Evolutionary conservation across 2,888 invertebrate genomes (phyloP).

Genomic region (Monopis laevigella): DNA sequence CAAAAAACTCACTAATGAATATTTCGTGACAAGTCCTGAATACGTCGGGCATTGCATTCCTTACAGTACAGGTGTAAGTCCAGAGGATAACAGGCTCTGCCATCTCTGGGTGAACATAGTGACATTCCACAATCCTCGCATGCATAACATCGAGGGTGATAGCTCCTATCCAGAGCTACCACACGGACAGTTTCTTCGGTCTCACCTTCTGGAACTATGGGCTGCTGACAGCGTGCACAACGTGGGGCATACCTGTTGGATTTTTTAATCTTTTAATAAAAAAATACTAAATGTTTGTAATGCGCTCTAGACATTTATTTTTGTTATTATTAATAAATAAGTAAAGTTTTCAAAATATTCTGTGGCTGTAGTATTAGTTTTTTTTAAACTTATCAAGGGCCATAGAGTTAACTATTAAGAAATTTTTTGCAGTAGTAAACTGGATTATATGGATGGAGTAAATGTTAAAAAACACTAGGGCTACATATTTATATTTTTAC

Average conservation of each 20-base stretch:
- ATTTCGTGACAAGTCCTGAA: slow-evolving; percentile 84
- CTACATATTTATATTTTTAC: too few species aligned
- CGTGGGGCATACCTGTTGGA: slow-evolving; percentile 89
- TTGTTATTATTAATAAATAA: too few species aligned
- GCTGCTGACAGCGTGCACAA: slow-evolving; percentile 94
- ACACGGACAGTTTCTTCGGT: slow-evolving; percentile 97
- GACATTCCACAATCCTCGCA: slow-evolving; percentile 95
- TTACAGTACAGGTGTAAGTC: slow-evolving; percentile 96
- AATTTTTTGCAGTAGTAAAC: too few species aligned
- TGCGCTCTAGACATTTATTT: too few species aligned
- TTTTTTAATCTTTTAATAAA: too few species aligned
- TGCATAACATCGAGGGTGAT: slow-evolving; percentile 94
- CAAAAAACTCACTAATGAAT: slow-evolving; percentile 42
- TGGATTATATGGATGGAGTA: too few species aligned
- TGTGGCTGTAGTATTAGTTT: too few species aligned
- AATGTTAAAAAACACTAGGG: too few species aligned
- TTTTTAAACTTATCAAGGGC: too few species aligned
- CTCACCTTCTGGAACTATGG: slow-evolving; percentile 96
- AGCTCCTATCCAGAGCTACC: slow-evolving; percentile 96
- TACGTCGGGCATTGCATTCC: slow-evolving; percentile 93
- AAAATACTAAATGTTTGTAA: too few species aligned
- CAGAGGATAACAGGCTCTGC: slow-evolving; percentile 95
- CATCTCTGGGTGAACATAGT: slow-evolving; percentile 92
- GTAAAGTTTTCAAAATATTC: too few species aligned
- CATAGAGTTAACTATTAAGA: too few species aligned